A percentile compares a stretch with the other conserved stretches of the same genome.
Conservation (phyloP, 2,888 invertebrate species). For the Epistrophella euchroma region DNA sequence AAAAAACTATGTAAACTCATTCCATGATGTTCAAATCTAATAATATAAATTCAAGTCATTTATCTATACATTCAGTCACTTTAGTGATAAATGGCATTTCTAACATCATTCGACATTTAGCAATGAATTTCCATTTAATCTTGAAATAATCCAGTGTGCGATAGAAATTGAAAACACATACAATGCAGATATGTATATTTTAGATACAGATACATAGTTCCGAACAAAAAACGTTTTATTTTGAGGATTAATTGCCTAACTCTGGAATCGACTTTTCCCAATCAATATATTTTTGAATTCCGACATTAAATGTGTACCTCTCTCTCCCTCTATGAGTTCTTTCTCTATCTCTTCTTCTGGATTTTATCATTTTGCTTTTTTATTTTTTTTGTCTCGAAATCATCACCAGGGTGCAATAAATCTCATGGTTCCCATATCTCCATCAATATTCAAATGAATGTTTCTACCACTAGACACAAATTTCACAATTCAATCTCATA, state of each 20-base stretch:
- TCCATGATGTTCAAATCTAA: too few relatives aligned
- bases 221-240: not conserved
- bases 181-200: not conserved
- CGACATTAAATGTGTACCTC: not conserved
- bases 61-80: not conserved
- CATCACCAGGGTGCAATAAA: slow-evolving; percentile 21
- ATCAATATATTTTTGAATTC: slow-evolving; percentile 3
- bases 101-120: slow-evolving; percentile 2
- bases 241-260: slow-evolving; percentile 10
- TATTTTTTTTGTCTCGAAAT: not conserved
- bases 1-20: too few relatives aligned
- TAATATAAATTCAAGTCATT: not conserved
- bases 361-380: slow-evolving; percentile 8
- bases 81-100: slow-evolving; percentile 6
- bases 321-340: not conserved
- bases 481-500: slow-evolving; percentile 12
- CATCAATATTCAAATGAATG: slow-evolving; percentile 19
- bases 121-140: slow-evolving; percentile 18
- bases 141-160: not conserved
- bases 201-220: not conserved
- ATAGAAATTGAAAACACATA: slow-evolving; percentile 10
- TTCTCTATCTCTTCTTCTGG: not conserved
- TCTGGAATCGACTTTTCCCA: slow-evolving; percentile 9
- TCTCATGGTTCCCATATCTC: slow-evolving; percentile 3
- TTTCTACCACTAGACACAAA: not conserved